phyloP scores from a whole-genome alignment of 2,888 invertebrate genomes.

The Thereva unica region DNA sequence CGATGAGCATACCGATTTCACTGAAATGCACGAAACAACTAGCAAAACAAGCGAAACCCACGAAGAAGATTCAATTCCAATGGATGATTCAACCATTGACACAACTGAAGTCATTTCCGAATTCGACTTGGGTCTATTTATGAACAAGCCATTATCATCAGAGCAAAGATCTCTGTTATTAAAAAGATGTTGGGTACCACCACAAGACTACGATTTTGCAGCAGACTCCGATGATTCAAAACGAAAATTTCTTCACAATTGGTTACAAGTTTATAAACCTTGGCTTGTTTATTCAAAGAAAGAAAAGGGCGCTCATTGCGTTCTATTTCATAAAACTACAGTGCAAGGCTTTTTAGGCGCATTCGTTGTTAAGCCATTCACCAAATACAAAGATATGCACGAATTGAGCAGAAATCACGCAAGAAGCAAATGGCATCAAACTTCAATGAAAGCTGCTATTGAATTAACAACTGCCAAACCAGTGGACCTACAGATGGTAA shows the following conservation, averaged over 20 bases:
- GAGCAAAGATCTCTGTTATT: constrained; percentile 22
- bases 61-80: constrained; percentile 22
- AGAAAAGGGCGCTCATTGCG: constrained; percentile 8
- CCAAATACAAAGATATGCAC: constrained; percentile 6
- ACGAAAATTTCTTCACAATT: too few relatives aligned
- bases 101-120: constrained; percentile 23
- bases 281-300: too few relatives aligned
- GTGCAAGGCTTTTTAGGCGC: background rate
- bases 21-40: constrained; percentile 22
- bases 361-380: constrained; percentile 6
- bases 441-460: background rate
- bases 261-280: too few relatives aligned
- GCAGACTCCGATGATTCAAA: too few relatives aligned
- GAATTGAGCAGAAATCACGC: constrained; percentile 1
- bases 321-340: background rate
- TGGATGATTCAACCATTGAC: constrained; percentile 23
- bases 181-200: constrained; percentile 6
- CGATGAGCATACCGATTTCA: constrained; percentile 22
- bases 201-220: too few relatives aligned
- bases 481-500: background rate
- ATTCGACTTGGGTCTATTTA: constrained; percentile 22
- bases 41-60: constrained; percentile 1
- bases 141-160: constrained; percentile 23
- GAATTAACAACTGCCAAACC: background rate
- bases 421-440: background rate